phyloP scores from a whole-genome alignment of 2,888 invertebrate genomes.

The Cancer borealis region DNA sequence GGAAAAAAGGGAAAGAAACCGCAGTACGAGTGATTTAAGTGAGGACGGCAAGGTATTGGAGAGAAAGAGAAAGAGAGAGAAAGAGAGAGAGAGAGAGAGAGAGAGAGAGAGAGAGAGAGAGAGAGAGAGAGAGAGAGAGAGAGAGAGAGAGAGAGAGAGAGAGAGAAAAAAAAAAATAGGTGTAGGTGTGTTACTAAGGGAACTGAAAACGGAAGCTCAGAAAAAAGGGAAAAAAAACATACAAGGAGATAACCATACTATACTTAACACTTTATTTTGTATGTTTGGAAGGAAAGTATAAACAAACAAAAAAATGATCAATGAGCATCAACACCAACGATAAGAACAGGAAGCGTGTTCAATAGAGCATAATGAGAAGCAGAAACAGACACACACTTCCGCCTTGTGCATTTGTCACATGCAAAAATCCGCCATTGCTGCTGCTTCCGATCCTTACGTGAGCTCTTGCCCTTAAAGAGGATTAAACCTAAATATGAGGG shows the following conservation, averaged over 20 bases:
- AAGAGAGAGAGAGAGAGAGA: background rate
- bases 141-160: constrained; percentile 3
- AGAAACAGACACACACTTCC: background rate
- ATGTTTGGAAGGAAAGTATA: background rate
- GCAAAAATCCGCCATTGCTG: background rate
- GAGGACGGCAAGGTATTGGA: background rate
- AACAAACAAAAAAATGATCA: background rate
- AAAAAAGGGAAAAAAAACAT: background rate
- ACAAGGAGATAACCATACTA: background rate
- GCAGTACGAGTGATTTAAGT: background rate
- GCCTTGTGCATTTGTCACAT: background rate
- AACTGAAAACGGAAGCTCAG: no score
- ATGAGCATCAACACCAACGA: background rate
- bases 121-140: background rate
- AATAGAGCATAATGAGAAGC: background rate
- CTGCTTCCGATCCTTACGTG: background rate
- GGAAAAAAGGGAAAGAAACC: background rate
- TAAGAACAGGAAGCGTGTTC: background rate
- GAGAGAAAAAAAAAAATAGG: background rate
- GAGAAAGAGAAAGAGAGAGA: background rate
- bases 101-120: background rate
- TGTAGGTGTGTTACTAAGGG: background rate
- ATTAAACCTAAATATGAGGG: constrained; percentile 4
- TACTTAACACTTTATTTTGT: background rate
- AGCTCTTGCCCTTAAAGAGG: constrained; percentile 27